phyloP scores from a whole-genome alignment of 2,888 invertebrate species.

The Acholoe squamosa region DNA sequence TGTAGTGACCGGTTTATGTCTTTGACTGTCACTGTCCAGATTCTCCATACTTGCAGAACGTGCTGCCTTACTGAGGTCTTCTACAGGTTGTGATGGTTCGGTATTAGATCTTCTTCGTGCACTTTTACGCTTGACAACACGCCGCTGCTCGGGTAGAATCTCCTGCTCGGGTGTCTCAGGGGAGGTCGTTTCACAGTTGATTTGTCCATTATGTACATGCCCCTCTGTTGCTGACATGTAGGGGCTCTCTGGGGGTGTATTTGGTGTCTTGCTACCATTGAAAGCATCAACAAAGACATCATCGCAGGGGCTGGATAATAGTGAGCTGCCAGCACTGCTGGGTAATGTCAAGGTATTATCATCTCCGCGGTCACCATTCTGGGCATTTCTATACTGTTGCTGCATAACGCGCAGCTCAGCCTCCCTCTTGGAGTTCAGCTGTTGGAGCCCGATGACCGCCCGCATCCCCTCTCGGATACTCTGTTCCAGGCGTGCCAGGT shows the following conservation, averaged over 20 bases:
- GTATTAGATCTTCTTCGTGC: not conserved
- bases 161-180: not conserved
- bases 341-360: slow-evolving; percentile 46
- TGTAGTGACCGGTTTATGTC: slow-evolving; percentile 65
- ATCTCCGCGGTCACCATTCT: slow-evolving; percentile 18
- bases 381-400: not conserved
- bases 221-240: slow-evolving; percentile 67
- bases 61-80: not conserved
- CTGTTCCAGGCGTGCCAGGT: slow-evolving; percentile 40
- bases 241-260: slow-evolving; percentile 66
- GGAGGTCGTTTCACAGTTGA: not conserved
- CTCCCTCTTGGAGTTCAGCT: slow-evolving; percentile 45
- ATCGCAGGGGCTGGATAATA: slow-evolving; percentile 65
- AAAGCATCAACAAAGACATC: slow-evolving; percentile 67
- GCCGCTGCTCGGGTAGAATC: slow-evolving; percentile 1
- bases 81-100: slow-evolving; percentile 21
- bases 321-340: slow-evolving; percentile 54
- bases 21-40: slow-evolving; percentile 36
- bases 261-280: slow-evolving; percentile 54
- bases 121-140: slow-evolving; percentile 41
- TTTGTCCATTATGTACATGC: not conserved
- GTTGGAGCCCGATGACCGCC: slow-evolving; percentile 54
- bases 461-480: slow-evolving; percentile 57
- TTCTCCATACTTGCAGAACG: slow-evolving; percentile 64
- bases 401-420: slow-evolving; percentile 42